Evolutionary conservation across 1,140 invertebrate genomes (phyloP).

Genomic region (Halesus radiatus): DNA sequence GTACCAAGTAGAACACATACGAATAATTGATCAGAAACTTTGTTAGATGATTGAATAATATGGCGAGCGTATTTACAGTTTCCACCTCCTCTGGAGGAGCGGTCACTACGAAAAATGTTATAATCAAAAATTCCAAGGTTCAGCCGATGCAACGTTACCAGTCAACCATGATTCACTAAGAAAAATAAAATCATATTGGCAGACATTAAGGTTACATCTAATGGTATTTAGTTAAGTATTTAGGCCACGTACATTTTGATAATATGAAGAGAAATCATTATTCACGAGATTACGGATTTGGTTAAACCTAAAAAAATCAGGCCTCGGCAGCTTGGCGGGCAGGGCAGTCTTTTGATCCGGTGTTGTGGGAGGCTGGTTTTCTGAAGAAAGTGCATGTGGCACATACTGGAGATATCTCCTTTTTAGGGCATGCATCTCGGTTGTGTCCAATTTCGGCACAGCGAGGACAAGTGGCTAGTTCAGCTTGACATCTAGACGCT

Average conservation of each 20-base stretch:
- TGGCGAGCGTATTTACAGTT: neutral
- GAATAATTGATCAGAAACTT: neutral
- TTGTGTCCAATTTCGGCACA: neutral
- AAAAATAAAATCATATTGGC: neutral
- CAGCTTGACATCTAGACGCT: neutral
- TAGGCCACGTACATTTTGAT: neutral
- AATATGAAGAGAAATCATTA: neutral
- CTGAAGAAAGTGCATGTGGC: neutral
- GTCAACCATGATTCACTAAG: too few relatives aligned
- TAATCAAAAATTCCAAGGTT: too few relatives aligned
- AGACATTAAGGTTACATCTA: neutral
- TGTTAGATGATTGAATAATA: neutral
- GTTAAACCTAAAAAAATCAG: neutral
- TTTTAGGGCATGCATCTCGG: neutral
- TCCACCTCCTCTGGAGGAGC: neutral
- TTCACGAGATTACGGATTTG: neutral
- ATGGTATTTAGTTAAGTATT: neutral
- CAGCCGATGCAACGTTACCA: too few relatives aligned
- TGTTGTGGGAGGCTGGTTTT: neutral
- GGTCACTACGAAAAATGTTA: too few relatives aligned
- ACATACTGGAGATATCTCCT: neutral
- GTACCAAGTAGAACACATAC: neutral
- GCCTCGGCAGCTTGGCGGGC: neutral
- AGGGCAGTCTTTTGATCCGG: conserved; percentile 1
- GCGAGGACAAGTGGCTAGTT: neutral